Conservation (phyloP, 1,140 invertebrate genomes). For the Cyphomyrmex costatus region DNA sequence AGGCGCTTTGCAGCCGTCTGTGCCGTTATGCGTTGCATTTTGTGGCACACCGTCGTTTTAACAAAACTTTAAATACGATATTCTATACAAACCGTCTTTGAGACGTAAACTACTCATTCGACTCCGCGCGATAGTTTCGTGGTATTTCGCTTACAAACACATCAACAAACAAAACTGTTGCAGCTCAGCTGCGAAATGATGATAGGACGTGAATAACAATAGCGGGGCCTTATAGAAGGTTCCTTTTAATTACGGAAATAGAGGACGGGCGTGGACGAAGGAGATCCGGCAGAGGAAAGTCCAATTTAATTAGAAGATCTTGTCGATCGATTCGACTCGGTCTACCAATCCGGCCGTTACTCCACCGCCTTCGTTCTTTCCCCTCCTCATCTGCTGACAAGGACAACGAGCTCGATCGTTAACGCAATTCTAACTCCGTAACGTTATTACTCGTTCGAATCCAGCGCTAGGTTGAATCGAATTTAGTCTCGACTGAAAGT, state of each 20-base stretch:
- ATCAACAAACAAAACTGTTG: constrained; percentile 43
- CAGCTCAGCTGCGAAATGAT: constrained; percentile 45
- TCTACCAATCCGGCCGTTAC: constrained; percentile 70
- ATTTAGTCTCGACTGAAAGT: constrained; percentile 64
- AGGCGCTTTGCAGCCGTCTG: constrained; percentile 27
- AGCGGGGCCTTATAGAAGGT: constrained; percentile 64
- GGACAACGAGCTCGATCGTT: constrained; percentile 73
- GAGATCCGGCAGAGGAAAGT: constrained; percentile 55
- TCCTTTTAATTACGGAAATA: constrained; percentile 74
- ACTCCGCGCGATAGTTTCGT: constrained; percentile 45
- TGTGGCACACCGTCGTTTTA: constrained; percentile 22
- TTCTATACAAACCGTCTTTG: constrained; percentile 28
- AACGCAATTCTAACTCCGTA: constrained; percentile 75
- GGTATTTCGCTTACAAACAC: constrained; percentile 24
- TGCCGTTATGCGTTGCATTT: constrained; percentile 13
- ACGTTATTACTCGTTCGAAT: constrained; percentile 74
- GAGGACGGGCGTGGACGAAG: constrained; percentile 50
- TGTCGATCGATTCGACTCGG: constrained; percentile 72
- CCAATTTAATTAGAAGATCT: constrained; percentile 78
- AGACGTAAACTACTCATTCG: constrained; percentile 33
- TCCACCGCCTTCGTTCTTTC: constrained; percentile 11
- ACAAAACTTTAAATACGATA: constrained; percentile 55
- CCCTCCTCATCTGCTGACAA: constrained; percentile 45
- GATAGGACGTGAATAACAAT: constrained; percentile 56
- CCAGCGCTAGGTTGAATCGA: constrained; percentile 70